Evolutionary conservation across 2,888 invertebrate species (phyloP).

Genomic region (Zootermopsis nevadensis): DNA sequence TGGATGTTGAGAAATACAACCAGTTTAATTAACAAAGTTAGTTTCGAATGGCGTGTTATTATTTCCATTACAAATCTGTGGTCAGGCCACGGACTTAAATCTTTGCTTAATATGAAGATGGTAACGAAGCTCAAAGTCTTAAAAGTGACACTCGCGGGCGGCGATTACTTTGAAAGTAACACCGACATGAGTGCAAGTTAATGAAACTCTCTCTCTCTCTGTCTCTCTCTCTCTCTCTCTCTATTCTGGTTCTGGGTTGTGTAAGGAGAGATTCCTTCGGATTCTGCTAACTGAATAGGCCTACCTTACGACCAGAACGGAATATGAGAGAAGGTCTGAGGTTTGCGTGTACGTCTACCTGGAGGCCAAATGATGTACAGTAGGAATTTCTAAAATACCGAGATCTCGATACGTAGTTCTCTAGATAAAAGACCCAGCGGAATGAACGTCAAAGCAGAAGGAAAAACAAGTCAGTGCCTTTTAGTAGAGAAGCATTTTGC

Average conservation of each 20-base stretch:
- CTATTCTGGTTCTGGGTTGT: conserved; percentile 17
- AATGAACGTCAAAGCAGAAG: background rate
- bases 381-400: conserved; percentile 22
- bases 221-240: too few relatives aligned
- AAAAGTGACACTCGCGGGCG: background rate
- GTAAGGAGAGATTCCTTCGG: conserved; percentile 19
- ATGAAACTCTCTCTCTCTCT: too few relatives aligned
- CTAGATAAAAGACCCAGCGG: background rate
- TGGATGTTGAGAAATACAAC: background rate
- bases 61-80: background rate
- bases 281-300: conserved; percentile 23
- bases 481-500: background rate
- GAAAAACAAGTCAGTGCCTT: background rate
- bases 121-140: conserved; percentile 22
- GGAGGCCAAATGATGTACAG: background rate
- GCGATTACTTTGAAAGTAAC: background rate
- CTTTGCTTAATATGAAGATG: background rate
- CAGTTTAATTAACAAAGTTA: conserved; percentile 18
- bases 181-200: background rate
- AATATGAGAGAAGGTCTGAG: background rate
- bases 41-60: background rate
- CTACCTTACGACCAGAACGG: background rate
- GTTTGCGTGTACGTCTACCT: background rate
- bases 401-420: background rate
- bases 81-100: conserved; percentile 12